These are phyloP conservation scores for Cavia aperea DNA, from an alignment of 2,113 vertebrate species.

Conservation along the genomic window DNA sequence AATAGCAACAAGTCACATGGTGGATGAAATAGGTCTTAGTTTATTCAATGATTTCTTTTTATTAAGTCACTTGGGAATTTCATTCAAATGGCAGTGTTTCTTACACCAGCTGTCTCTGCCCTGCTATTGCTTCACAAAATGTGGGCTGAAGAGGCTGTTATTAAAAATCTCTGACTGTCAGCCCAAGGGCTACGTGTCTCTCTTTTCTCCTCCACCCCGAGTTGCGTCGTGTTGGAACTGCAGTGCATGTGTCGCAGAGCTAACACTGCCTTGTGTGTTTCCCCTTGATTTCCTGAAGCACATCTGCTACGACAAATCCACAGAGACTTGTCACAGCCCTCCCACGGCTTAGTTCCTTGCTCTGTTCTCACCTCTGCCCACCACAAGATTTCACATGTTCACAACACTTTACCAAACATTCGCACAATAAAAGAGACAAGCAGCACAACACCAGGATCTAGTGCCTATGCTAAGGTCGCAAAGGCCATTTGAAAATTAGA, in stretches of 20 bases:
- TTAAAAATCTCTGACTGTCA: not conserved
- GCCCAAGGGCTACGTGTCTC: not conserved
- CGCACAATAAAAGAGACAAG: not conserved
- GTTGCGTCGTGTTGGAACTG: rapidly evolving
- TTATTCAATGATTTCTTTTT: not conserved
- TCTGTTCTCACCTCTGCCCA: not conserved
- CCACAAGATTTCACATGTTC: not conserved
- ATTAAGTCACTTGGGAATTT: not conserved
- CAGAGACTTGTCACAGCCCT: not conserved
- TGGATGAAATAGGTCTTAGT: not conserved
- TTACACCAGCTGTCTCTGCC: not conserved
- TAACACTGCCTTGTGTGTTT: not conserved
- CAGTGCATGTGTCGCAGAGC: rapidly evolving
- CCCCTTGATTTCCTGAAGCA: not conserved
- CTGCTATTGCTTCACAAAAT: not conserved
- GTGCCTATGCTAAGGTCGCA: not conserved
- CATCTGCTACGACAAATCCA: not conserved
- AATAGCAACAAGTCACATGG: not conserved
- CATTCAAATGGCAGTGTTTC: not conserved
- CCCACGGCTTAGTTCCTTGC: not conserved
- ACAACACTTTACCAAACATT: not conserved
- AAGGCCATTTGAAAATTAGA: not conserved
- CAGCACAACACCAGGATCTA: not conserved
- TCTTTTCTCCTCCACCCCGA: not conserved
- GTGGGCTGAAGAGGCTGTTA: not conserved